phyloP scores from a whole-genome alignment of 2,888 invertebrate species.

The Nomada ruficornis region DNA sequence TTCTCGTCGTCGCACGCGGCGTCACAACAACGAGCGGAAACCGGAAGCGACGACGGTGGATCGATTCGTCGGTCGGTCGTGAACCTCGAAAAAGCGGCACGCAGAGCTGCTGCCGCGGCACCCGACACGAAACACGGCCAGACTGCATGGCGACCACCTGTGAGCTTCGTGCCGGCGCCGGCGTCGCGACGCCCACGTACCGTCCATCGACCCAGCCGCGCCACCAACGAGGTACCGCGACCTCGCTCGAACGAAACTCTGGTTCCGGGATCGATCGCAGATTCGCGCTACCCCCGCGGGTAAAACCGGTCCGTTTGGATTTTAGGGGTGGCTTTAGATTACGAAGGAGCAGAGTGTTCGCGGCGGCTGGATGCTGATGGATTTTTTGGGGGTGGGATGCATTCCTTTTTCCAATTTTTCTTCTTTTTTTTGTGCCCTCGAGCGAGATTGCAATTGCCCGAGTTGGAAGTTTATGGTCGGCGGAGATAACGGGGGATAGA shows the following conservation, averaged over 20 bases:
- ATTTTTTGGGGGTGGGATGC: background rate
- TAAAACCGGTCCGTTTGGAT: background rate
- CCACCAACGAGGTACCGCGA: constrained; percentile 30
- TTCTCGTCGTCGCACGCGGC: constrained; percentile 60
- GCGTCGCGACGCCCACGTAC: constrained; percentile 77
- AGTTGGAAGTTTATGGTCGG: too few species aligned
- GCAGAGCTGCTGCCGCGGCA: constrained; percentile 70
- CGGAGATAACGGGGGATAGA: too few species aligned
- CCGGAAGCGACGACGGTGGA: constrained; percentile 71
- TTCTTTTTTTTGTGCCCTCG: too few species aligned
- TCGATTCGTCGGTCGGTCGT: constrained; percentile 74
- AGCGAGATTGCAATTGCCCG: too few species aligned
- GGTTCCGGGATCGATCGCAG: constrained; percentile 9
- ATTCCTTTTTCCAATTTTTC: too few species aligned
- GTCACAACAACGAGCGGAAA: constrained; percentile 78
- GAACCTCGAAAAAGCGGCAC: constrained; percentile 74
- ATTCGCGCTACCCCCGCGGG: background rate
- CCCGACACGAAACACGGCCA: constrained; percentile 76
- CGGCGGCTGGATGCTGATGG: background rate
- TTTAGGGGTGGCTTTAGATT: background rate
- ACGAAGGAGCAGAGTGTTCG: background rate
- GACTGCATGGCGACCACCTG: constrained; percentile 83
- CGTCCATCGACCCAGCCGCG: constrained; percentile 68
- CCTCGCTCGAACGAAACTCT: constrained; percentile 31
- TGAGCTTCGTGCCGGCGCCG: constrained; percentile 78